Percentiles rank a stretch among this genome's conserved stretches.
Evolutionary conservation across 2,888 invertebrate species (phyloP).

Genomic region (Cryptus armator): DNA sequence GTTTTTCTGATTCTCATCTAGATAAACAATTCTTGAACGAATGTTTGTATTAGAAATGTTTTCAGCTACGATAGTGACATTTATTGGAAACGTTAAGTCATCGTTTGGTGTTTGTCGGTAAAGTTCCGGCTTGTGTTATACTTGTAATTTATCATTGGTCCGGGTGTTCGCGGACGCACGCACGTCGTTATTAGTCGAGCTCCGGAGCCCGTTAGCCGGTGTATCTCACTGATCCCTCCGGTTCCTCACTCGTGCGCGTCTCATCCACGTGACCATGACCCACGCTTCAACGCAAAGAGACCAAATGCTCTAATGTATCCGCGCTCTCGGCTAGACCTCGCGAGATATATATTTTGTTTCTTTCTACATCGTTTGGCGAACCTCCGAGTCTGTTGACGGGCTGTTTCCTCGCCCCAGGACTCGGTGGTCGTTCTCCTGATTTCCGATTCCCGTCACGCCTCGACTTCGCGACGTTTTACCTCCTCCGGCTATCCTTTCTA

Average conservation of each 20-base stretch:
- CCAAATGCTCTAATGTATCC: slow-evolving; percentile 3
- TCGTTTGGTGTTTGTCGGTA: background rate
- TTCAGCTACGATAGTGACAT: background rate
- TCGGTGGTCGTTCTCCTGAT: slow-evolving; percentile 16
- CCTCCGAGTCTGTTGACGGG: slow-evolving; percentile 9
- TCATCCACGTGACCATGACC: slow-evolving; percentile 61
- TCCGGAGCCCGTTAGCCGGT: slow-evolving; percentile 28
- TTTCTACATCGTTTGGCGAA: slow-evolving; percentile 22
- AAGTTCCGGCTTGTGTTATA: slow-evolving; percentile 33
- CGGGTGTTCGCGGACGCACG: background rate
- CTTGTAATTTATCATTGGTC: slow-evolving; percentile 32
- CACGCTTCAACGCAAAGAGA: slow-evolving; percentile 40
- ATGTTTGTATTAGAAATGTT: background rate
- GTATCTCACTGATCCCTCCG: slow-evolving; percentile 32
- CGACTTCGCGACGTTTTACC: slow-evolving; percentile 42
- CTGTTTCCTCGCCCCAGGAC: slow-evolving; percentile 46
- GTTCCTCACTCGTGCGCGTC: slow-evolving; percentile 42
- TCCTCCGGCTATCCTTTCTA: slow-evolving; percentile 66
- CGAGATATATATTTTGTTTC: slow-evolving; percentile 29
- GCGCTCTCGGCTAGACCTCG: slow-evolving; percentile 22
- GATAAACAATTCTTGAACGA: background rate
- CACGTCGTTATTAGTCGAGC: slow-evolving; percentile 19
- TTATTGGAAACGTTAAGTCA: background rate
- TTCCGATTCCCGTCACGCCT: slow-evolving; percentile 64
- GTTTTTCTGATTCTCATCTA: background rate